Evolutionary conservation across 2,888 invertebrate species (phyloP), one percentile per base, ranked within the genome.

Genomic region (Tetrapedia diversipes): DNA sequence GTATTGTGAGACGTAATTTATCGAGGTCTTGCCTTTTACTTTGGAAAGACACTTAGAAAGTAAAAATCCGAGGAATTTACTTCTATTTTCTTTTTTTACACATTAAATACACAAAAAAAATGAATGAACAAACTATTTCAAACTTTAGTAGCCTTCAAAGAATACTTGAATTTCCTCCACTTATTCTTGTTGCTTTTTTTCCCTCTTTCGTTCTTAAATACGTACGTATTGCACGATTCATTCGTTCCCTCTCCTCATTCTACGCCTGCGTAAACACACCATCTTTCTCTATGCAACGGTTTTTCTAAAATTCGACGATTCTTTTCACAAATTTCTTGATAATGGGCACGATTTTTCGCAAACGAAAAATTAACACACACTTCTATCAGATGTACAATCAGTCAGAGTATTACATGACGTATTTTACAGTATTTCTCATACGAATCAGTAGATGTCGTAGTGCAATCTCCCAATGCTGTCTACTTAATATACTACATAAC

Each of bases 131-230:
- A 14, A 29, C 11, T n/a, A 7, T 41, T 27, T 8, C 6, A 19
- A 60, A 4, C 22, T 32, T 60, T 29, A 14, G 19, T 45, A 7
- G 6, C 34, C 16, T 29, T 43, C 19, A 14, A 11, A 19, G 27
- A 59, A 47, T 56, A 71, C 67, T 39, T 59, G 56, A 72, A 63
- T 71, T 64, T 65, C 54, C 72, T 16, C 56, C 24, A 39, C 49
- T 74, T 69, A 57, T 74, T 67, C 67, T 63, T 53, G 57, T 43
- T 49, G 11, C 51, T 60, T 54, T 41, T 69, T 54, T 63, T 68
- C 51, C n/a, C n/a, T 76, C 49, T 43, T 60, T 39, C 39, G 64
- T 59, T 39, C 19, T 60, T 32, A 16, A 39, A 49, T 60, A 34
- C 47, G 4, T 29, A 45, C 16, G 19, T 32, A 49, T 51, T 22